Percentiles rank a stretch among this genome's conserved stretches.
phyloP scores from a whole-genome alignment of 2,113 vertebrate species.

The Cinclus cinclus region DNA sequence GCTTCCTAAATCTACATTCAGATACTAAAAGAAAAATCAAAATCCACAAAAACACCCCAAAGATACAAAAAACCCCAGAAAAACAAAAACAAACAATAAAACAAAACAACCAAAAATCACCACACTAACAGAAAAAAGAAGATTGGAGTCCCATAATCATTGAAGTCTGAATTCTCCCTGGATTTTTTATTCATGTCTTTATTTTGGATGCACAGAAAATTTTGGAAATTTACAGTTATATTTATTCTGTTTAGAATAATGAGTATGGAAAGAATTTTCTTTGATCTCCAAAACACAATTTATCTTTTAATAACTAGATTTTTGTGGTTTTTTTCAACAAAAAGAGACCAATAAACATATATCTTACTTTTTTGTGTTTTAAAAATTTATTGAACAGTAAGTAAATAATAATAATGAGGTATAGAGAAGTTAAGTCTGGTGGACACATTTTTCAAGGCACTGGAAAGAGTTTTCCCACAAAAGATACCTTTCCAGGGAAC shows the following conservation, averaged over 20 bases:
- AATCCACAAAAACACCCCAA: neutral
- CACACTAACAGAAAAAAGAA: neutral
- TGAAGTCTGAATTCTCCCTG: neutral
- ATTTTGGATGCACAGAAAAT: neutral
- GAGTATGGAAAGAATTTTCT: neutral
- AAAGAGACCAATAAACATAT: neutral
- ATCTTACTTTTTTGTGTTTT: neutral
- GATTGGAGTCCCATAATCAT: accelerated
- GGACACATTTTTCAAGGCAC: neutral
- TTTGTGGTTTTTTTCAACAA: neutral
- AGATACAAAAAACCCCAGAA: neutral
- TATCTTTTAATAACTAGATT: neutral
- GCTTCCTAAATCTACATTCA: neutral
- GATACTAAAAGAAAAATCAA: accelerated
- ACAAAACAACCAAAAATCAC: neutral
- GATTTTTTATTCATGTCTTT: neutral
- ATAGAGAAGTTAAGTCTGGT: neutral
- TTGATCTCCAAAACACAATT: neutral
- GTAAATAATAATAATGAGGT: neutral
- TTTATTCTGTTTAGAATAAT: neutral
- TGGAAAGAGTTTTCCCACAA: neutral
- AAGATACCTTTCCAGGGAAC: neutral
- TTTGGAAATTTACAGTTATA: neutral
- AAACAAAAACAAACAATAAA: neutral
- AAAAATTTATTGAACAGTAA: neutral